A percentile compares a stretch with the other conserved stretches of the same genome.
phyloP scores from a whole-genome alignment of 2,888 invertebrate genomes.

The Anthrax anthrax region DNA sequence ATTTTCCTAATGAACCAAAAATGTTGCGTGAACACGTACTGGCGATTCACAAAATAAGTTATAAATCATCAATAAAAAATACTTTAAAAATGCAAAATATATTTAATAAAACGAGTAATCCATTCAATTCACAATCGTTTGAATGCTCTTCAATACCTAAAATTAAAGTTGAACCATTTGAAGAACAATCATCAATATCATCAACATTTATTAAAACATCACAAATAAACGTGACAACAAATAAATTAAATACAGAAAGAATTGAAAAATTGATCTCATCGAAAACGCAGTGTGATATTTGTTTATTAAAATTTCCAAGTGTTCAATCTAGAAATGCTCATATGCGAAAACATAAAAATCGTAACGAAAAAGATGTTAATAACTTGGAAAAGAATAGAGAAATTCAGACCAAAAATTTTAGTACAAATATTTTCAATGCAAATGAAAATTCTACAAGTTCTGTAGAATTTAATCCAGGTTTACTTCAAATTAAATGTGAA shows the following conservation, averaged over 20 bases:
- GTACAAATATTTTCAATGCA: too few species aligned
- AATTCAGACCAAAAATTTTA: too few species aligned
- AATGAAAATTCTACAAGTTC: too few species aligned
- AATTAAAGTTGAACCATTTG: not conserved
- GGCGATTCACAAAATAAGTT: slow-evolving; percentile 19
- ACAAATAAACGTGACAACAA: not conserved
- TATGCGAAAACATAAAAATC: slow-evolving; percentile 21
- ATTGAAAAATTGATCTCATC: not conserved
- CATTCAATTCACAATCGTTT: not conserved
- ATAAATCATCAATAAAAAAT: slow-evolving; percentile 12
- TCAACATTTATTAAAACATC: not conserved
- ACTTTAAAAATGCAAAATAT: not conserved
- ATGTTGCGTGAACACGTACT: slow-evolving; percentile 21
- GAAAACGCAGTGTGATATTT: slow-evolving; percentile 19
- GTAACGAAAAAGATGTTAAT: not conserved
- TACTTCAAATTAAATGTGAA: not conserved
- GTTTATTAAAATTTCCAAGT: slow-evolving; percentile 19
- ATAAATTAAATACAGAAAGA: too few species aligned
- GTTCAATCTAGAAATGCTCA: slow-evolving; percentile 23
- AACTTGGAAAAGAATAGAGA: too few species aligned
- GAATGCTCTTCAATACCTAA: not conserved
- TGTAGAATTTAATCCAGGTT: not conserved
- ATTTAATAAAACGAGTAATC: not conserved
- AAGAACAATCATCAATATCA: not conserved
- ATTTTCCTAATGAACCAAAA: slow-evolving; percentile 21